A percentile compares a stretch with the other conserved stretches of the same genome.
These are phyloP conservation scores for Vulpes ferrilata DNA, from an alignment of 2,113 vertebrate species.

Conservation along the genomic window DNA sequence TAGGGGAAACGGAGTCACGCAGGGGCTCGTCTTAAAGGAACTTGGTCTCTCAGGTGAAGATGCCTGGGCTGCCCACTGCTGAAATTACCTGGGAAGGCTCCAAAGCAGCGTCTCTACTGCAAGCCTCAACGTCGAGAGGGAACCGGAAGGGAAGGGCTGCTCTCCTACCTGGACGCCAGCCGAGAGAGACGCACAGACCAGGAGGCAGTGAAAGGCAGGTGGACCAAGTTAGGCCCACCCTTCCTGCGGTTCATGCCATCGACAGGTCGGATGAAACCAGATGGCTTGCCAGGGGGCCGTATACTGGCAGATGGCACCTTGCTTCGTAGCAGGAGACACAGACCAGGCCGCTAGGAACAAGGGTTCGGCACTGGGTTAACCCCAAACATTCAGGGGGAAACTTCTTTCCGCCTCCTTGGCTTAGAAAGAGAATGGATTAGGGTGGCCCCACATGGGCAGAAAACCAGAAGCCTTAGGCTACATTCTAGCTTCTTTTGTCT, in stretches of 20 bases:
- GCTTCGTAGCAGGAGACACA: constrained; percentile 60
- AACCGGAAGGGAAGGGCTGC: neutral
- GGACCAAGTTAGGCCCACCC: neutral
- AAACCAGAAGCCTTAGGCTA: neutral
- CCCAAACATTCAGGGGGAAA: constrained; percentile 32
- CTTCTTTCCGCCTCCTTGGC: neutral
- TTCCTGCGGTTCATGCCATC: neutral
- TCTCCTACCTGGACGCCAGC: constrained; percentile 52
- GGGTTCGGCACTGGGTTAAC: constrained; percentile 52
- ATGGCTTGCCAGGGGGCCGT: constrained; percentile 67
- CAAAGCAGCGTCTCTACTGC: neutral
- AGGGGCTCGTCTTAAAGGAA: neutral
- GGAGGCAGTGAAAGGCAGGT: constrained; percentile 39
- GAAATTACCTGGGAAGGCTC: neutral
- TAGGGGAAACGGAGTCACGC: neutral
- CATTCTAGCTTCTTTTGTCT: neutral
- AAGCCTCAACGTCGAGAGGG: neutral
- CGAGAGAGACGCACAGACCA: neutral
- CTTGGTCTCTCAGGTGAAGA: neutral
- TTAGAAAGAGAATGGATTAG: neutral
- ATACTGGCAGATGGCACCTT: constrained; percentile 57
- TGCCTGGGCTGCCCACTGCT: neutral
- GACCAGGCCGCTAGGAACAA: constrained; percentile 42
- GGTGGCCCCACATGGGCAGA: neutral
- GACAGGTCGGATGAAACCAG: constrained; percentile 67